Percentiles rank a stretch among this genome's conserved stretches.
Evolutionary conservation across 2,113 vertebrate genomes (phyloP).

Genomic region (Entomyzon cyanotis): DNA sequence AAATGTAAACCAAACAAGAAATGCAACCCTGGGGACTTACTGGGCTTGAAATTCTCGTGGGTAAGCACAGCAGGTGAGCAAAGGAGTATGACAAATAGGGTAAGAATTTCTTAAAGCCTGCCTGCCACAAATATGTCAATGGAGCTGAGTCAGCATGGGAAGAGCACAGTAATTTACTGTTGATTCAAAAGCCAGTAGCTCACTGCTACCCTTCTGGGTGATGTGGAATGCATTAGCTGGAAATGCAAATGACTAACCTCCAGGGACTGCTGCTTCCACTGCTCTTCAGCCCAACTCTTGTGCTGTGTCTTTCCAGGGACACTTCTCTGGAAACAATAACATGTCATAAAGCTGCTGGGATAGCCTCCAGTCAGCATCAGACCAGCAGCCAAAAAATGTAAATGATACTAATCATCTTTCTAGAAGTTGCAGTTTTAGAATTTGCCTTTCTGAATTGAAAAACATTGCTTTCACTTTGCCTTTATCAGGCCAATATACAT

Average conservation of each 20-base stretch:
- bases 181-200: constrained; percentile 4
- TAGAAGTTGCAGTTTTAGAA: not conserved
- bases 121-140: not conserved
- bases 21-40: not conserved
- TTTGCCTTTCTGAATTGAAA: not conserved
- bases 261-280: not conserved
- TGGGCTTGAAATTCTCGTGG: not conserved
- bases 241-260: not conserved
- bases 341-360: not conserved
- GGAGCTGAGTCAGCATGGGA: constrained; percentile 42
- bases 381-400: not conserved
- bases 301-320: not conserved
- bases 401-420: not conserved
- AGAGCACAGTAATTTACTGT: not conserved
- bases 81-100: not conserved
- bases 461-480: not conserved
- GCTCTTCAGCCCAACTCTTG: not conserved
- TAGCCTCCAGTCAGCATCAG: not conserved
- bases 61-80: constrained; percentile 16
- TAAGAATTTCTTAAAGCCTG: constrained; percentile 16
- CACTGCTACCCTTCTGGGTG: not conserved
- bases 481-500: not conserved
- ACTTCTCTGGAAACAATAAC: not conserved
- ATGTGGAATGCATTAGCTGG: not conserved
- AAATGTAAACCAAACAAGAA: not conserved